These are phyloP conservation scores for Lordiphosa stackelbergi DNA, from an alignment of 1,140 invertebrate genomes.

Conservation along the genomic window DNA sequence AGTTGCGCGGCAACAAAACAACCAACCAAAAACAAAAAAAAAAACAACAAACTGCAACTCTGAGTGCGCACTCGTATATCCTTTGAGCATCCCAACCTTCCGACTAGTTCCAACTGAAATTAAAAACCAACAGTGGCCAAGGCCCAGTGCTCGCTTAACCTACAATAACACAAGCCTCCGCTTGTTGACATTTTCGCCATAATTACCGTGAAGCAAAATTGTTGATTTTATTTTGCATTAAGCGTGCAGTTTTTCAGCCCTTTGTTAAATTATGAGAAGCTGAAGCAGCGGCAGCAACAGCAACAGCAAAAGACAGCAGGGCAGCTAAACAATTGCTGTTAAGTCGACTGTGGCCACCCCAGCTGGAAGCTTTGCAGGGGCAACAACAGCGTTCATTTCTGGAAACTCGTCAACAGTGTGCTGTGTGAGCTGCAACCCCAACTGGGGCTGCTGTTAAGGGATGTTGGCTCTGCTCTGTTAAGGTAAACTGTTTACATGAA, in stretches of 20 bases:
- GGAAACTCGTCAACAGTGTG: no score
- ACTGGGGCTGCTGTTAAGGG: no score
- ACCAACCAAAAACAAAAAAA: conserved; percentile 28
- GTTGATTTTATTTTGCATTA: conserved; percentile 74
- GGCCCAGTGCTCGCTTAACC: conserved; percentile 66
- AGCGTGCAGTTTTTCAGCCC: conserved; percentile 14
- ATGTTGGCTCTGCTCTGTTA: no score
- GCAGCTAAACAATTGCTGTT: no score
- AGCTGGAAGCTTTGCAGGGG: no score
- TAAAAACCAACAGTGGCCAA: conserved; percentile 73
- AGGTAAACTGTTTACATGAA: no score
- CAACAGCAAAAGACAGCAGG: no score
- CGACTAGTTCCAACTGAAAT: conserved; percentile 50
- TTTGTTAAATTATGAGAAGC: conserved; percentile 26
- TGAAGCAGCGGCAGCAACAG: conserved; percentile 9
- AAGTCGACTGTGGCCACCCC: no score
- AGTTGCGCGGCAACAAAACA: conserved; percentile 38
- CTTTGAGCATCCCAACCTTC: conserved; percentile 47
- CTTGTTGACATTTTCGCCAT: conserved; percentile 72
- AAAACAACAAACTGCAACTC: conserved; percentile 46
- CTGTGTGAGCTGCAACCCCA: no score
- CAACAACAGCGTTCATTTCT: no score
- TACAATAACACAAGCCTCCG: conserved; percentile 65
- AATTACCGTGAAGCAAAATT: conserved; percentile 73
- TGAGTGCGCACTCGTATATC: conserved; percentile 69